These are phyloP conservation scores for Seira ritae DNA, from an alignment of 2,888 invertebrate species.

Conservation along the genomic window DNA sequence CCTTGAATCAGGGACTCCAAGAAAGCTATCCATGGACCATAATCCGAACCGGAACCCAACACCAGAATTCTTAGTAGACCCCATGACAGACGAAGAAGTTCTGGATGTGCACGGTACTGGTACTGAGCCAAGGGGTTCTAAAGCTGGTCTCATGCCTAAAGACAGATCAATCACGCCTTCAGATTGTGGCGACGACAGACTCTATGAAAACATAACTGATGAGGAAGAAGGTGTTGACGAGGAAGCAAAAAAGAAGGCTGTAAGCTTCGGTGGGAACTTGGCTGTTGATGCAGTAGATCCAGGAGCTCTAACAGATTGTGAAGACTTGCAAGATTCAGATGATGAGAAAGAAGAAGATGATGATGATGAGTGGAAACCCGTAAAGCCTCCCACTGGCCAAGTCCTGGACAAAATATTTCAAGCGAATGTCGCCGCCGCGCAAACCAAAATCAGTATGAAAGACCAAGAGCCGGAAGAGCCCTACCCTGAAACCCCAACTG, in stretches of 20 bases:
- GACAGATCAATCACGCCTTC: slow-evolving; percentile 67
- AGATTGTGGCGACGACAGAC: slow-evolving; percentile 64
- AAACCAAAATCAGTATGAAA: slow-evolving; percentile 61
- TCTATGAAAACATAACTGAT: slow-evolving; percentile 70
- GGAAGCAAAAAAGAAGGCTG: slow-evolving; percentile 26
- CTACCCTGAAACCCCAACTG: slow-evolving; percentile 53
- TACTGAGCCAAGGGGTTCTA: neutral
- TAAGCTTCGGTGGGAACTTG: slow-evolving; percentile 32
- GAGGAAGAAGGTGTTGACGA: slow-evolving; percentile 67
- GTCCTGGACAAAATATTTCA: slow-evolving; percentile 55
- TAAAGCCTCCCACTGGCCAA: slow-evolving; percentile 33
- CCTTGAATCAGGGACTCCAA: slow-evolving; percentile 22
- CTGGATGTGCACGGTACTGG: slow-evolving; percentile 27
- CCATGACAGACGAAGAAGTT: slow-evolving; percentile 67
- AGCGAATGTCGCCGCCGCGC: slow-evolving; percentile 46
- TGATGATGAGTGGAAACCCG: slow-evolving; percentile 59
- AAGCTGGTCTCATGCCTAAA: neutral
- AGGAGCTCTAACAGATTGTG: slow-evolving; percentile 73
- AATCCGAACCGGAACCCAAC: slow-evolving; percentile 29
- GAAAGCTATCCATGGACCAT: slow-evolving; percentile 31
- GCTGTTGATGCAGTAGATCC: slow-evolving; percentile 68
- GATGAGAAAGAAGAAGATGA: slow-evolving; percentile 74
- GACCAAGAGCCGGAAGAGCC: slow-evolving; percentile 57
- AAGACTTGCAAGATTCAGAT: slow-evolving; percentile 75
- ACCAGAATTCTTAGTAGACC: slow-evolving; percentile 61